Evolutionary conservation across 2,797 vertebrate species (phyloP).

Genomic region (Cetoscarus ocellatus): DNA sequence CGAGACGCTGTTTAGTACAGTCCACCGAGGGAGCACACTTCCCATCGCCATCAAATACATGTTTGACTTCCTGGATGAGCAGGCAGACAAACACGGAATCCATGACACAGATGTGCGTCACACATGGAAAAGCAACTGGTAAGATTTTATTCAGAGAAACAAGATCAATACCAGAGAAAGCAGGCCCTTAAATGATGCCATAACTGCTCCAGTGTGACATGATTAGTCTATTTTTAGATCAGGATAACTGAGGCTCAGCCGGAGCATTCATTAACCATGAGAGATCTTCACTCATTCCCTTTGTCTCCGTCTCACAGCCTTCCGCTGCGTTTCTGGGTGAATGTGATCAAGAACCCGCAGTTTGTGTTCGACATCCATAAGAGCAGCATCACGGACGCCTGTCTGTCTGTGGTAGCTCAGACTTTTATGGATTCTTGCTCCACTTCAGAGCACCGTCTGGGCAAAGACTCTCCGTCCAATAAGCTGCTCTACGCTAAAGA

Average conservation of each 20-base stretch:
- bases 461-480: slow-evolving; percentile 98
- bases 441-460: slow-evolving; percentile 96
- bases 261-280: neutral
- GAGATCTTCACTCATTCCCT: slow-evolving; percentile 15
- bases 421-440: slow-evolving; percentile 99
- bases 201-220: neutral
- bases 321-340: slow-evolving; percentile 98
- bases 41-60: slow-evolving; percentile 99
- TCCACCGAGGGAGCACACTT: slow-evolving; percentile 94
- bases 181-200: neutral
- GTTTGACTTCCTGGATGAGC: slow-evolving; percentile 99
- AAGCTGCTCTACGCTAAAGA: slow-evolving; percentile 99
- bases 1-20: slow-evolving; percentile 99
- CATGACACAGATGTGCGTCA: slow-evolving; percentile 96
- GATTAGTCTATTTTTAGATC: neutral
- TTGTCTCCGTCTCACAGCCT: slow-evolving; percentile 83
- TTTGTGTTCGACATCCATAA: slow-evolving; percentile 99
- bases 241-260: neutral
- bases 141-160: slow-evolving; percentile 38
- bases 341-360: slow-evolving; percentile 98
- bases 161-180: neutral
- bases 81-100: slow-evolving; percentile 95
- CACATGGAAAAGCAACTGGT: slow-evolving; percentile 99
- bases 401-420: slow-evolving; percentile 97
- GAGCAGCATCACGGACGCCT: slow-evolving; percentile 98